Evolutionary conservation across 1,140 invertebrate species (phyloP).

Genomic region (Nephila pilipes): DNA sequence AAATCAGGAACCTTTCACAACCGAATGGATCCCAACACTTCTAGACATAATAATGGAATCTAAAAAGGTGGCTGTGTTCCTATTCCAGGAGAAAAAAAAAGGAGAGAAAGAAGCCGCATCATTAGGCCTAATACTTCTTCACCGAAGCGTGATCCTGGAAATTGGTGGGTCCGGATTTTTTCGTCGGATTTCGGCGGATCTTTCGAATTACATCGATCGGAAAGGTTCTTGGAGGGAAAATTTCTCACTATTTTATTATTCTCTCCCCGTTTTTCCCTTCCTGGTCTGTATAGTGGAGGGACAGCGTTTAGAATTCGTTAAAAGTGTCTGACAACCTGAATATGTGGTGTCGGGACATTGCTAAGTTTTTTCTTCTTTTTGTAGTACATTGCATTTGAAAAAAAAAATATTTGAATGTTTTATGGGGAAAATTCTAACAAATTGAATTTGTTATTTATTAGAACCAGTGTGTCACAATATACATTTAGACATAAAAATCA

Average conservation of each 20-base stretch:
- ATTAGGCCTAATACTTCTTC: conserved; percentile 54
- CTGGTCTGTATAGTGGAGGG: background rate
- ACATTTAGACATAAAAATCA: no score
- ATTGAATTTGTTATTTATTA: no score
- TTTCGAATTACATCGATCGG: conserved; percentile 64
- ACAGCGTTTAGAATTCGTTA: background rate
- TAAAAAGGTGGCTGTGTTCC: background rate
- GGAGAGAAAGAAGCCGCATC: conserved; percentile 43
- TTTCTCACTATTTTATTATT: conserved; percentile 2
- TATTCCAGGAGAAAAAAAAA: background rate
- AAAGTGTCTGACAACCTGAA: no score
- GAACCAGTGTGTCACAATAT: no score
- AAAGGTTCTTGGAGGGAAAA: conserved; percentile 42
- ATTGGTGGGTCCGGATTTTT: conserved; percentile 54
- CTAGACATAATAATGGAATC: conserved; percentile 53
- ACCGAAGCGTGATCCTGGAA: conserved; percentile 50
- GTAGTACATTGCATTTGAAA: no score
- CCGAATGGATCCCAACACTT: background rate
- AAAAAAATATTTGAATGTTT: no score
- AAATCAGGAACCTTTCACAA: conserved; percentile 1
- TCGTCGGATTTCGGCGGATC: background rate
- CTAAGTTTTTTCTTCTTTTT: no score
- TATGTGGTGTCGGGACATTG: no score
- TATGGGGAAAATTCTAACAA: no score
- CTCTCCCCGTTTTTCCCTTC: background rate